Evolutionary conservation across 2,888 invertebrate genomes (phyloP).

Genomic region (Clostera curtula): DNA sequence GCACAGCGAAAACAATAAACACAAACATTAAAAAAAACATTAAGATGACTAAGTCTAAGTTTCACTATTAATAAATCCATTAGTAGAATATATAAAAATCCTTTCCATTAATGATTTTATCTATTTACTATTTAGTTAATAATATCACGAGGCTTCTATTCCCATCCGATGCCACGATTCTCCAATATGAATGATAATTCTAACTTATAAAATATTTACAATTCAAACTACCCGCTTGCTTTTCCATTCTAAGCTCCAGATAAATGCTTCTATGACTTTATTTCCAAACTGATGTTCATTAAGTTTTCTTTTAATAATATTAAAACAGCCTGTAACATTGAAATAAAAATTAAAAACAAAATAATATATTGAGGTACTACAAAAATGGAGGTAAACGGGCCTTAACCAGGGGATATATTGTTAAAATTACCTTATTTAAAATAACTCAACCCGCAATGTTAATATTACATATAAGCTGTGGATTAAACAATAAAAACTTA

Average conservation of each 20-base stretch:
- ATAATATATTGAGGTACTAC: constrained; percentile 69
- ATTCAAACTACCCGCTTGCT: constrained; percentile 69
- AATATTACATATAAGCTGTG: constrained; percentile 25
- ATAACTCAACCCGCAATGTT: constrained; percentile 27
- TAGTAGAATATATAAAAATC: constrained; percentile 75
- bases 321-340: constrained; percentile 52
- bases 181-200: constrained; percentile 47
- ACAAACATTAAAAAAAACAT: constrained; percentile 54
- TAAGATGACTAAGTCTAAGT: constrained; percentile 63
- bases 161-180: constrained; percentile 63
- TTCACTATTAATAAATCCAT: constrained; percentile 71
- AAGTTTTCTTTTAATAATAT: constrained; percentile 21
- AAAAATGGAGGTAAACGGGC: constrained; percentile 55
- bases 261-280: constrained; percentile 34
- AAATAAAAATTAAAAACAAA: constrained; percentile 67
- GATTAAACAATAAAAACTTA: constrained; percentile 42
- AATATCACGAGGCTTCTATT: constrained; percentile 71
- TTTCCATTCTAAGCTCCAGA: constrained; percentile 57
- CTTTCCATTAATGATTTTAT: constrained; percentile 72
- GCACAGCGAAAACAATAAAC: constrained; percentile 73
- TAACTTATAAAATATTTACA: constrained; percentile 68
- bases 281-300: constrained; percentile 34
- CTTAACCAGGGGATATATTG: constrained; percentile 27
- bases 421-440: constrained; percentile 21
- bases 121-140: constrained; percentile 71